Base-by-base conservation (phyloP, 64 coral and sea anemone species). In the Montipora efflorescens region DNA sequence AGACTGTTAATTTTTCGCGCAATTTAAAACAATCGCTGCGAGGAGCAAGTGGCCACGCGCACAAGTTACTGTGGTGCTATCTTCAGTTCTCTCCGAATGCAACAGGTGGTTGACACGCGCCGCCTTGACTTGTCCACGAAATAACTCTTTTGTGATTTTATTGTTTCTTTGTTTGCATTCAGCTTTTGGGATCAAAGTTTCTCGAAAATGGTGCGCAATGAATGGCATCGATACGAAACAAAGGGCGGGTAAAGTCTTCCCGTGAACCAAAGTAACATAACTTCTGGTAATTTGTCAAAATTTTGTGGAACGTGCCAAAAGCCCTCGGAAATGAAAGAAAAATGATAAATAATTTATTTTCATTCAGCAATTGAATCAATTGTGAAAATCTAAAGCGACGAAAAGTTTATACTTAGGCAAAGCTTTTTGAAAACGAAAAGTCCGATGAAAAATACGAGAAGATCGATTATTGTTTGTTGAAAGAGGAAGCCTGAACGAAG, bases 51-150 rank as follows among this genome's bases (percentile, higher is more conserved):
- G 53, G 80, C 55, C 80, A 83, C 23, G 23, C 79, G 80, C 80
- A 11, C 36, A 36, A 36, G 53, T 57, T 57, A 57, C 53, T 11
- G 6, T 11, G 11, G 6, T 57, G 6, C 16, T 23, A 2, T 22
- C 48, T 86, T 86, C 19, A 72, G 47, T 19, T 14, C 47, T 72
- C 82, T 70, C 64, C 71, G 66, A 62, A 86, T 86, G 82, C 82
- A 86, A 86, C 82, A 86, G 82, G 82, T 86, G 82, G 82, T 51
- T 72, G 82, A 66, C 82, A 86, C 82, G 82, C 82, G 82, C 82
- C 66, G 67, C 46, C 28, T 44, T 71, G 47, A 21, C 45, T 48
- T 15, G 18, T n/a, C 11, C 61, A 28, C 81, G 44, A 84, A 67
- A 84, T 84, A 84, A 22, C 82, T 70, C 16, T 47, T 23, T 71